A percentile compares a stretch with the other conserved stretches of the same genome.
Evolutionary conservation across 2,888 invertebrate genomes (phyloP).

Genomic region (Sarcophaga rosellei): DNA sequence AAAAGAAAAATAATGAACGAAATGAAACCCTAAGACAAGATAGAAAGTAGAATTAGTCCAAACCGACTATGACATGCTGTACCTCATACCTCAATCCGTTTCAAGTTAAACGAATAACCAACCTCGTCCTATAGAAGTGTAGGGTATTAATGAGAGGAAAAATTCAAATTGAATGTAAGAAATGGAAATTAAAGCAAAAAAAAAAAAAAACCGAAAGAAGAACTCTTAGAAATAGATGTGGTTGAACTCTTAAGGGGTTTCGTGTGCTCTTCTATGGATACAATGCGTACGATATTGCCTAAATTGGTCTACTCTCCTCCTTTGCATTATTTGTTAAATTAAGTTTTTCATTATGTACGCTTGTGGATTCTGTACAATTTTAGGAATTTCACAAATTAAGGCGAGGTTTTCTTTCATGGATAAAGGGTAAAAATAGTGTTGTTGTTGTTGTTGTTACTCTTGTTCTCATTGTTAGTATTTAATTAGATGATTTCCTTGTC

Average conservation of each 20-base stretch:
- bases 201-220: background rate
- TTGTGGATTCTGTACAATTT: background rate
- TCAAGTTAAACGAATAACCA: no score
- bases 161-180: background rate
- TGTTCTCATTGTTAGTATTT: conserved; percentile 15
- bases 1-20: conserved; percentile 21
- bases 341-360: background rate
- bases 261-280: conserved; percentile 20
- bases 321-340: background rate
- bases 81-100: no score
- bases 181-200: background rate
- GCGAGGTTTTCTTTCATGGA: background rate
- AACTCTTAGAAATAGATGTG: background rate
- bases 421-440: background rate
- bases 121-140: no score
- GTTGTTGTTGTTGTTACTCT: background rate
- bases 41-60: background rate
- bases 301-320: background rate
- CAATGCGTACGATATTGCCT: background rate
- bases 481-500: conserved; percentile 42
- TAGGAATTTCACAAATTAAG: conserved; percentile 31
- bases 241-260: conserved; percentile 13
- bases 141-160: no score
- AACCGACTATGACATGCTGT: no score
- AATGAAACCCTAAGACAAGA: background rate